phyloP scores from a whole-genome alignment of 2,888 invertebrate species.

The Drosophila affinis region DNA sequence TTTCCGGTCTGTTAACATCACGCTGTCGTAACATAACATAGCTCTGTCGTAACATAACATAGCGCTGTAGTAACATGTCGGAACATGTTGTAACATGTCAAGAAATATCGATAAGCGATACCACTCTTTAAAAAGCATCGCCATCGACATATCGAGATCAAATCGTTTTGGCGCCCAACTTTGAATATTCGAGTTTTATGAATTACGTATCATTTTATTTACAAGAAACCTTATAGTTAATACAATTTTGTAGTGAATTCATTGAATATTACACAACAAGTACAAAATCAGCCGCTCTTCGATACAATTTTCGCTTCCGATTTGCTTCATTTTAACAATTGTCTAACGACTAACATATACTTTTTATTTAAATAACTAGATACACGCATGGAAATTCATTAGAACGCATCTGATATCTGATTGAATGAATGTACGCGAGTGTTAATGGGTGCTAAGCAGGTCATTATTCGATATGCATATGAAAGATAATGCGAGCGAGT shows the following conservation, averaged over 20 bases:
- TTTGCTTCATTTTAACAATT: slow-evolving; percentile 71
- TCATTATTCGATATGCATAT: slow-evolving; percentile 25
- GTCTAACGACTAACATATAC: slow-evolving; percentile 81
- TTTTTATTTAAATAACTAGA: slow-evolving; percentile 81
- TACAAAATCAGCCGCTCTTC: slow-evolving; percentile 48
- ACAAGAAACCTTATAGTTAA: slow-evolving; percentile 70
- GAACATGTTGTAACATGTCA: no score
- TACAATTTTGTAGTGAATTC: slow-evolving; percentile 59
- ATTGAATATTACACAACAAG: slow-evolving; percentile 47
- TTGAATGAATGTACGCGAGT: slow-evolving; percentile 75
- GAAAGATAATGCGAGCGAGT: slow-evolving; percentile 20
- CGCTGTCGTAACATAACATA: no score
- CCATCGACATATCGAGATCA: not conserved
- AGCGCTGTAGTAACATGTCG: no score
- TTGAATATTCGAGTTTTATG: slow-evolving; percentile 1
- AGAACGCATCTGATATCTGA: slow-evolving; percentile 57
- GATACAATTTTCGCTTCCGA: slow-evolving; percentile 47
- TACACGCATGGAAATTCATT: slow-evolving; percentile 80
- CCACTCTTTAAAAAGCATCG: no score
- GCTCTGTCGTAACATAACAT: no score
- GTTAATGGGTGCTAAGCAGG: slow-evolving; percentile 48
- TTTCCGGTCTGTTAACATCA: no score
- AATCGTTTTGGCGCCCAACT: not conserved
- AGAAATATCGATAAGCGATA: not conserved
- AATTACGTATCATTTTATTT: slow-evolving; percentile 69